Percentiles rank a stretch among this genome's conserved stretches.
phyloP scores from a whole-genome alignment of 2,888 invertebrate species.

The Apotomis turbidana region DNA sequence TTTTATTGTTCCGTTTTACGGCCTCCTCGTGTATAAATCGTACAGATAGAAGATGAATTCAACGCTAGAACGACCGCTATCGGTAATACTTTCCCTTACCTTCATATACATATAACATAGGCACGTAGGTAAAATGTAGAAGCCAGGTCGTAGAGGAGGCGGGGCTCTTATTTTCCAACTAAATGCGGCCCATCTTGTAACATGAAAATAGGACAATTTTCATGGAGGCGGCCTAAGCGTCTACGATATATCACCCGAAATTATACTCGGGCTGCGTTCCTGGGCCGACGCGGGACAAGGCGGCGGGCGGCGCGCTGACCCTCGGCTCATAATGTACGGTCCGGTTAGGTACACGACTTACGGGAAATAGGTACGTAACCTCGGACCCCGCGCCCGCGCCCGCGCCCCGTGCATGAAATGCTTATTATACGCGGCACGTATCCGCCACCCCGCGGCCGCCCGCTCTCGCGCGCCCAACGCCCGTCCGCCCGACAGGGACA shows the following conservation, averaged over 20 bases:
- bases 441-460: constrained; percentile 75
- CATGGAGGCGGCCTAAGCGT: constrained; percentile 72
- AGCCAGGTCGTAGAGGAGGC: constrained; percentile 28
- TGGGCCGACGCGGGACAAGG: constrained; percentile 74
- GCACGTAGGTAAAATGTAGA: constrained; percentile 29
- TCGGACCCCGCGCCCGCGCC: constrained; percentile 72
- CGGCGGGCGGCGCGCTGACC: constrained; percentile 79
- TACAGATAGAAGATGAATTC: constrained; percentile 83
- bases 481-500: constrained; percentile 71
- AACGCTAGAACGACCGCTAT: constrained; percentile 75
- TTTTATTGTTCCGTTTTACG: constrained; percentile 85
- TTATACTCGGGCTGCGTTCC: constrained; percentile 73
- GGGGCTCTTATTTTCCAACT: constrained; percentile 48
- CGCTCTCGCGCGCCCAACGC: constrained; percentile 66
- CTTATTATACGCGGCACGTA: constrained; percentile 85
- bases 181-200: constrained; percentile 58
- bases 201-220: constrained; percentile 65
- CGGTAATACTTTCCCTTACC: constrained; percentile 62
- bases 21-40: constrained; percentile 82
- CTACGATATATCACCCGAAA: constrained; percentile 81
- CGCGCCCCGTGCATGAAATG: constrained; percentile 85
- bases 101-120: constrained; percentile 18
- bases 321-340: constrained; percentile 84
- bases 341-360: constrained; percentile 84
- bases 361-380: constrained; percentile 81